A percentile compares a stretch with the other conserved stretches of the same genome.
Evolutionary conservation across 2,113 vertebrate genomes (phyloP).

Genomic region (Aplodontia rufa): DNA sequence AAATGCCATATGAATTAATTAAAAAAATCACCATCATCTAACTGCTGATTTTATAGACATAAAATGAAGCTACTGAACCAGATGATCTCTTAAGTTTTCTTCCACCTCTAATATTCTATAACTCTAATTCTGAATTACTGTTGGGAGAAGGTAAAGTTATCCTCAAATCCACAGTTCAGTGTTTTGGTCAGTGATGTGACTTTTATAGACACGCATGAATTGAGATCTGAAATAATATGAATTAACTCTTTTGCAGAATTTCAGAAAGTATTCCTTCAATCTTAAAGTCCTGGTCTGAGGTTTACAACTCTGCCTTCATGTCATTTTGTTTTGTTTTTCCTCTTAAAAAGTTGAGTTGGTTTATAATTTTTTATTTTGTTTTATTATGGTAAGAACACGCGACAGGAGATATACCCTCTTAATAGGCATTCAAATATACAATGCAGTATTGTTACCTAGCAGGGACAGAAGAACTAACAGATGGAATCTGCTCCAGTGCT

Average conservation of each 20-base stretch:
- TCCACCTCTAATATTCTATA: neutral
- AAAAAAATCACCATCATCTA: neutral
- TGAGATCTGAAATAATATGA: neutral
- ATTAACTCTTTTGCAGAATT: neutral
- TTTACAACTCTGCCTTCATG: neutral
- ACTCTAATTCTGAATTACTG: neutral
- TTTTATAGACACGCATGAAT: neutral
- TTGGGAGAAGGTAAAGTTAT: neutral
- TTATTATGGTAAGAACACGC: neutral
- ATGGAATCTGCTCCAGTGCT: conserved; percentile 18
- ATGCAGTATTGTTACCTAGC: neutral
- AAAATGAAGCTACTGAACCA: neutral
- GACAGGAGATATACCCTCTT: neutral
- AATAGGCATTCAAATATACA: neutral
- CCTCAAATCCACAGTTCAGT: neutral
- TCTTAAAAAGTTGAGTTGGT: neutral
- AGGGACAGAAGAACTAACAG: conserved; percentile 38
- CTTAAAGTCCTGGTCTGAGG: neutral
- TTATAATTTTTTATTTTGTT: neutral
- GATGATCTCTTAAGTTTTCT: neutral
- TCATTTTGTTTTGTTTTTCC: neutral
- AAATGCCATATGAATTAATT: too few relatives aligned
- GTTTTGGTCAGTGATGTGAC: neutral
- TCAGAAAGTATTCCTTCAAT: conserved; percentile 23
- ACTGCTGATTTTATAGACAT: neutral